Base-by-base conservation (phyloP, 2,797 vertebrate species). In the Dendrocincla fuliginosa region DNA sequence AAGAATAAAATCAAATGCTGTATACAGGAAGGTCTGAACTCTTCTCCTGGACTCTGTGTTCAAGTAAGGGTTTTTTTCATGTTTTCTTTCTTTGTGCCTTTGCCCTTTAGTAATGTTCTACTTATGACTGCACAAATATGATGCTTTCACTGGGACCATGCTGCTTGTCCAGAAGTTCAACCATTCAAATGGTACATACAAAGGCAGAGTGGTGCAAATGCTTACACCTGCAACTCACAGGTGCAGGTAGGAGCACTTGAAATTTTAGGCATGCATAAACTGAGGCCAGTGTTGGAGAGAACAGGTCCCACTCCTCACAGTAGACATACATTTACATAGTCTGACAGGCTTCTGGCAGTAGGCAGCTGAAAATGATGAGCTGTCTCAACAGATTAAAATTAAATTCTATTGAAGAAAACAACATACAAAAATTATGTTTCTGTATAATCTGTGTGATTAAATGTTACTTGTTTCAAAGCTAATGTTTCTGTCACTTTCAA, bases 401-500 rank as follows among this genome's bases (percentile, higher is more conserved):
- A 95, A 97, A 97, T 96, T 97, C 97, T 94, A 90, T 93, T 95
- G 97, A 97, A 96, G 97, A 96, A 98, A 98, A 97, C 96, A 98
- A 97, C 94, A 90, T 80, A 96, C 88, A 96, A 93, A 97, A 98
- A 97, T 96, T 96, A 95, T 92, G 97, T 95, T 97, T 97, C 96
- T 96, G 87, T 96, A 90, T 97, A 97, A 97, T 97, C 95, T 93
- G 23, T 93, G 93, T 98, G 97, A 98, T 98, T 98, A 97, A 98
- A 97, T 92, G 96, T 96, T 98, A 96, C 94, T 98, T 98, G 96
- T 97, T 98, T 97, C 96, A 96, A 97, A 97, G 94, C 95, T 97
- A 97, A 97, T 97, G 95, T 97, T 98, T 98, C 97, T 98, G 98
- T 97, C 97, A 97, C 95, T 97, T 98, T 96, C 97, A 97, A 98